Evolutionary conservation across 2,113 vertebrate genomes (phyloP).

Genomic region (Charadrius vociferus): DNA sequence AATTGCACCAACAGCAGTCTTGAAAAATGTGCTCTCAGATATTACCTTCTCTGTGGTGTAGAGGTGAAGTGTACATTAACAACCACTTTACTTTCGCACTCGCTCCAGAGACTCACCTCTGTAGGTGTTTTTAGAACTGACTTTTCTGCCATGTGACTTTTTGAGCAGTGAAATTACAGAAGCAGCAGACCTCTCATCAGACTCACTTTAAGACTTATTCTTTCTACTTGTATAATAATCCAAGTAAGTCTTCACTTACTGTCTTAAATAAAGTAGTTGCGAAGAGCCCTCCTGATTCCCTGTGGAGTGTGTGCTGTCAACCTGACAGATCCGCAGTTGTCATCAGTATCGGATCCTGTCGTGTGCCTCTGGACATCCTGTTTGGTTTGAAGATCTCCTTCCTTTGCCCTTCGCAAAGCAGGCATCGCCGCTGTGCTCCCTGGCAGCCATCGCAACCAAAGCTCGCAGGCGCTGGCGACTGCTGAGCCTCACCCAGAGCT

Average conservation of each 20-base stretch:
- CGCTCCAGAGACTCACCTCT: not conserved
- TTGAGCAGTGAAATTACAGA: not conserved
- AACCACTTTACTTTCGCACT: not conserved
- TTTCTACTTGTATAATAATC: not conserved
- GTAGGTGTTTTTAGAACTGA: not conserved
- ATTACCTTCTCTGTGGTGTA: not conserved
- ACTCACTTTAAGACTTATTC: not conserved
- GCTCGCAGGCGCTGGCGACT: fast-evolving
- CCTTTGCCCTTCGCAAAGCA: not conserved
- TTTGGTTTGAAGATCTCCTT: not conserved
- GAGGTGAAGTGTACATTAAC: not conserved
- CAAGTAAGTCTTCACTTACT: not conserved
- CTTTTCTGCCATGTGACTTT: not conserved
- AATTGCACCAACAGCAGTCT: too few relatives aligned
- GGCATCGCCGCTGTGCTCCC: fast-evolving
- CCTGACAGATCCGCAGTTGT: not conserved
- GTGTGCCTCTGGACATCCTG: not conserved
- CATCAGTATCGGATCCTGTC: fast-evolving
- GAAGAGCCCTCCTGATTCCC: not conserved
- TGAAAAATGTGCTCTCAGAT: not conserved
- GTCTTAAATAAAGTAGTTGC: not conserved
- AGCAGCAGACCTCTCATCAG: not conserved
- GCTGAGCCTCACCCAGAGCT: not conserved
- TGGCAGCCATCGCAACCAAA: fast-evolving
- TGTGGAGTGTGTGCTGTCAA: not conserved